Conservation (phyloP, 2,888 invertebrate species). For the Pecten maximus region DNA sequence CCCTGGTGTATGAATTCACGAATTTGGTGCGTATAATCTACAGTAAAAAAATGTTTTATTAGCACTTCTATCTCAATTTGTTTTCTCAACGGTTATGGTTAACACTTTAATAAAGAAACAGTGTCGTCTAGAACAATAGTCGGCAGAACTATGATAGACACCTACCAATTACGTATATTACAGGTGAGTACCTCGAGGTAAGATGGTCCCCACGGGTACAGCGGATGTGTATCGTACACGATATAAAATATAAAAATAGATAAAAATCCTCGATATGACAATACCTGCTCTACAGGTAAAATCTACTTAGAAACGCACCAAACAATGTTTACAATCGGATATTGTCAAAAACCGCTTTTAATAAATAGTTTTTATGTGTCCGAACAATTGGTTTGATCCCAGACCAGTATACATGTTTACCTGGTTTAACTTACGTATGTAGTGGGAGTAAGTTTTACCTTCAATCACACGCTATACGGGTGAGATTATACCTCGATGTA, state of each 20-base stretch:
- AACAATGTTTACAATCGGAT: conserved; percentile 2
- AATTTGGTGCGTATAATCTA: not conserved
- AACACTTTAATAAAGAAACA: not conserved
- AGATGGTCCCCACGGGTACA: not conserved
- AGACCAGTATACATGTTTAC: not conserved
- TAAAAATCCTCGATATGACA: conserved; percentile 16
- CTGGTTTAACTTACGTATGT: not conserved
- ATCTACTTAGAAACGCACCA: not conserved
- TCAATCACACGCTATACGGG: not conserved
- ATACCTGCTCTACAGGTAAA: not conserved
- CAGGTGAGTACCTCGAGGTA: not conserved
- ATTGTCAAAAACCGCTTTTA: not conserved
- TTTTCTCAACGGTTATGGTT: not conserved
- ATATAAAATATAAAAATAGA: not conserved
- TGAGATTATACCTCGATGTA: not conserved
- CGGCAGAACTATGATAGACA: not conserved
- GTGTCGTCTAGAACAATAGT: not conserved
- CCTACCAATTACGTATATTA: not conserved
- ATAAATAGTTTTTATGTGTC: not conserved
- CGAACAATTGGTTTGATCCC: not conserved
- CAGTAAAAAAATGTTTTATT: not conserved
- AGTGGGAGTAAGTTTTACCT: not conserved
- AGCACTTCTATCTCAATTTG: not conserved
- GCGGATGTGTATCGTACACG: not conserved
- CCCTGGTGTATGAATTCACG: not conserved